Base-by-base conservation (phyloP, 2,888 invertebrate genomes). In the Campoplex capitator region DNA sequence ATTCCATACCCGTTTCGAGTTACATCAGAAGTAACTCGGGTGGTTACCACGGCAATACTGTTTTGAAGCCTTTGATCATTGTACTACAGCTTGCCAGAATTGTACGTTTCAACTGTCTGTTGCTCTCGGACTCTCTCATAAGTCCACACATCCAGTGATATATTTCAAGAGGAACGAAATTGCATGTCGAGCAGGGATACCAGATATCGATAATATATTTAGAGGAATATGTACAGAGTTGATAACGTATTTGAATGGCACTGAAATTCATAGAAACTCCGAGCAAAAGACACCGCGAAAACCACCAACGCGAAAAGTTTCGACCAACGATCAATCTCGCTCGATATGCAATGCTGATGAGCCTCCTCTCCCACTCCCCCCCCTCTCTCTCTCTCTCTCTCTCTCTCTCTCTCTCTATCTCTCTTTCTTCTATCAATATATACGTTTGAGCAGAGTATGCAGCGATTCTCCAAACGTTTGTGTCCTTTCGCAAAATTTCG, bases 281-380 rank as follows among this genome's bases (percentile, higher is more conserved):
- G 42, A 77, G 56, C 56, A 78, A 58, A 77, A 78, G 85, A 56
- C 74, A 77, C 67, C 3, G 62, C 71, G 73, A 48, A 54, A 82
- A 82, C 74, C 68, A 48, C 73, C 32, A 7, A 71, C 4, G 75
- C 56, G 71, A 65, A 85, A 62, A 54, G 58, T 74, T 68, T 78
- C 51, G 78, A 48, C 58, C 58, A 51, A 74, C 77, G 84, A 84
- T 84, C 79, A 85, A 85, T 82, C 85, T 38, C 38, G 67, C 28
- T 73, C 85, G 73, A 74, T 74, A 67, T 82, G 82, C 77, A 77
- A 85, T 78, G 73, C 82, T 68, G 78, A 85, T 74, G 77, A 77
- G 58, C 28, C 45, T 28, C 42, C 45, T 23, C 16, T 16, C 28
- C n/a, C 28, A 28, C n/a, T 48, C 38, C 23, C 35, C 71, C 54